Base-by-base conservation (phyloP, 2,113 vertebrate species). In the Calyptommatus sinebrachiatus region DNA sequence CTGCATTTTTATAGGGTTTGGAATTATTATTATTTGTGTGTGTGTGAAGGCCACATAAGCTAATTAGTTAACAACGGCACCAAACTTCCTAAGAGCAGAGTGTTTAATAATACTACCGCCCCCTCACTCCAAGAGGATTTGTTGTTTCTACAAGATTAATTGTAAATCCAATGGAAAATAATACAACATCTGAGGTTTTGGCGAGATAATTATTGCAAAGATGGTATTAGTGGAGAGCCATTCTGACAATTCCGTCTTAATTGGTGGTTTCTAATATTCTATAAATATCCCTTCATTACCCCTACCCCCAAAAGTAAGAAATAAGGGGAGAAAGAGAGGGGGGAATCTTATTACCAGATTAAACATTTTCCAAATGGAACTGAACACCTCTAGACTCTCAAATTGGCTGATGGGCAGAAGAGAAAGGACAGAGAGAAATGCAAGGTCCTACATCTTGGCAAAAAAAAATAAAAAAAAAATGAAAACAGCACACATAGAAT, bases 101-200 rank as follows among this genome's bases (percentile, higher is more conserved):
- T 60, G 70, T 74, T 81, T 79, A 0, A 89, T 82, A 53, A 89
- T 89, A 87, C 0, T 80, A 73, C 79, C 45, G 4, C 28, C 53
- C 86, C 65, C 80, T 81, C 79, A 90, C 80, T 86, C 84, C 81
- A 65, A 86, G 88, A 88, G 79, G 89, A 86, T 92, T 91, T 93
- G 89, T 89, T 92, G 77, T 88, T 92, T 92, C 91, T 87, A 80
- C 22, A 63, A 90, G 89, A 91, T 90, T 90, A 89, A 88, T 89
- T 88, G 85, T 89, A 93, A 91, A 91, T 91, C 87, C 76, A 93
- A 90, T 88, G 88, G 80, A 88, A 93, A 93, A 88, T 85, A 90
- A 90, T 83, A 85, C 85, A 85, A 80, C 72, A 82, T 79, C 89
- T 88, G 86, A 91, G 91, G 88, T 89, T 91, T 84, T 75, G 87